A percentile compares a stretch with the other conserved stretches of the same genome.
phyloP scores from a whole-genome alignment of 2,113 vertebrate genomes.

The Lophochroa leadbeateri region DNA sequence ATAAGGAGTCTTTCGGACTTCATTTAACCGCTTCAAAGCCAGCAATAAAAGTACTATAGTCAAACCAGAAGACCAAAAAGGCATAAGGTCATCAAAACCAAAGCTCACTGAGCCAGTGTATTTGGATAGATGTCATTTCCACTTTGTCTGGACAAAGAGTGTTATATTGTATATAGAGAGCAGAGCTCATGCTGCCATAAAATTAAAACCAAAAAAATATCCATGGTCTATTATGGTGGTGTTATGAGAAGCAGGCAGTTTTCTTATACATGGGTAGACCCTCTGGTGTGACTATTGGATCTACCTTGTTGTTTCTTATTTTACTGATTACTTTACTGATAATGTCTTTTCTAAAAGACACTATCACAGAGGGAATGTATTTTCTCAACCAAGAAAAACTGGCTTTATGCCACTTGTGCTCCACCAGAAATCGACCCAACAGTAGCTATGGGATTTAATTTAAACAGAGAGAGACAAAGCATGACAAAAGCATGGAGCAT shows the following conservation, averaged over 20 bases:
- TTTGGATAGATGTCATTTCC: slow-evolving; percentile 52
- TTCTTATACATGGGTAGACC: background rate
- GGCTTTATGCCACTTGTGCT: background rate
- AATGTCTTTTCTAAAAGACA: background rate
- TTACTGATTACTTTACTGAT: background rate
- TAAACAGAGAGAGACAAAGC: slow-evolving; percentile 27
- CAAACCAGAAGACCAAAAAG: slow-evolving; percentile 56
- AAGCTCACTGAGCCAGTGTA: slow-evolving; percentile 33
- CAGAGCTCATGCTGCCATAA: background rate
- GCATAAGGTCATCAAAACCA: slow-evolving; percentile 56
- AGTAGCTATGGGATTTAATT: slow-evolving; percentile 17
- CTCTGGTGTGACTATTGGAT: background rate
- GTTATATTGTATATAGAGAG: background rate
- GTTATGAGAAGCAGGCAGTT: background rate
- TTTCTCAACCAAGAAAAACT: background rate
- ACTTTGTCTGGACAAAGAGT: background rate
- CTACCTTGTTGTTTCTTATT: background rate
- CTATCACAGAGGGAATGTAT: background rate
- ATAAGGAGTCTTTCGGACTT: slow-evolving; percentile 58
- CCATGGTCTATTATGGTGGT: background rate
- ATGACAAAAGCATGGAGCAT: slow-evolving; percentile 26
- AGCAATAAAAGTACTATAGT: slow-evolving; percentile 43
- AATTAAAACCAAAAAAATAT: slow-evolving; percentile 1
- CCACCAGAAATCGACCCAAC: background rate
- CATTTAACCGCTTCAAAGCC: slow-evolving; percentile 57